Base-by-base conservation (phyloP, 2,888 invertebrate species). In the Ophion ellenae region DNA sequence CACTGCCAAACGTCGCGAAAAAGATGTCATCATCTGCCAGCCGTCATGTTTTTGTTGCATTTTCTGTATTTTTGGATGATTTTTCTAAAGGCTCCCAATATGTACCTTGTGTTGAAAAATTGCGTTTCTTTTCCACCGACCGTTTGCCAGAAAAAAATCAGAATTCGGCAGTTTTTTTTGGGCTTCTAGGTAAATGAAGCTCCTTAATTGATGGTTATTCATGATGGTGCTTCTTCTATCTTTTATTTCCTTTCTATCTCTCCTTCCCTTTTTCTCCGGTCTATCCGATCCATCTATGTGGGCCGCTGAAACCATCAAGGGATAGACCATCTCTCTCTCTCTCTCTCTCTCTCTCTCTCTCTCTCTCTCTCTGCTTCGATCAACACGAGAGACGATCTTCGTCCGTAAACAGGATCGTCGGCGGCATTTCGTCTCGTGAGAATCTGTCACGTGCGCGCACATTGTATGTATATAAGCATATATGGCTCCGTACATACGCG, bases 191-290 rank as follows among this genome's bases (percentile, higher is more conserved):
- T 32, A 32, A 32, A 32, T 32, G 32, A 32, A 32, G 32, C 32
- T 4, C 32, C 4, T 93, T 93, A 93, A 93, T 93, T 92, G 92
- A 92, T 91, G 90, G 89, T 88, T 90, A 89, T 89, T 67, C 3
- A 79, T 77, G 77, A 17, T 40, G 28, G 40, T 63, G 32, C 6
- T 57, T 45, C 77, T 66, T 89, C 79, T 2, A 66, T 66, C 64
- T 14, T 32, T 59, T 66, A 24, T 57, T 36, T 57, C 66, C 77
- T 71, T 71, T 32, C 67, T 40, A 57, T 40, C 77, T 61, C 89
- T 89, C 79, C 7, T 73, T 70, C 70, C 47, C 73, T 45, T 53
- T 67, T 45, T 70, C 59, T 28, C 77, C 40, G 63, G 40, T 70
- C 70, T 14, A 75, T 75, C 47, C 45, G 28, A 32, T 28, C 53